A percentile compares a stretch with the other conserved stretches of the same genome.
phyloP scores from a whole-genome alignment of 2,797 vertebrate species.

The Clarias platycephalus region DNA sequence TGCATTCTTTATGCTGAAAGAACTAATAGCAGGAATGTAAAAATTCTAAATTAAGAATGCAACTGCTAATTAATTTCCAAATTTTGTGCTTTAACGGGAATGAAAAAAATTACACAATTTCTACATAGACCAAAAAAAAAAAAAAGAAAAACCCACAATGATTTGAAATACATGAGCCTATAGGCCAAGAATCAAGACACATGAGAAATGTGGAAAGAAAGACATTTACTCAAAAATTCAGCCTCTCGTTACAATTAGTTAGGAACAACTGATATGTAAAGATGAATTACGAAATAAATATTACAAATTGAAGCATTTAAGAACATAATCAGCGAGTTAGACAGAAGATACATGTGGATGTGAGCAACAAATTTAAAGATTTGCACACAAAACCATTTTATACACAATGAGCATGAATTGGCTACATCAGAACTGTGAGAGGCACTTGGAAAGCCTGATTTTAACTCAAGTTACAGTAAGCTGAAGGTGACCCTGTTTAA shows the following conservation, averaged over 20 bases:
- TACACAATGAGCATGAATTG: conserved; percentile 46
- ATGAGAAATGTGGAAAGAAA: background rate
- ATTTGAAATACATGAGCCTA: background rate
- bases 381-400: conserved; percentile 17
- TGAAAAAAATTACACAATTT: conserved; percentile 1
- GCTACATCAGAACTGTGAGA: conserved; percentile 66
- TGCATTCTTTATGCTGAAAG: conserved; percentile 34
- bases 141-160: background rate
- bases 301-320: conserved; percentile 53
- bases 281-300: conserved; percentile 1
- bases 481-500: conserved; percentile 22
- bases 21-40: conserved; percentile 39
- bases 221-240: background rate
- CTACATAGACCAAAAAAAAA: conserved; percentile 1
- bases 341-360: conserved; percentile 15
- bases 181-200: background rate
- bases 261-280: background rate
- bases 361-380: background rate
- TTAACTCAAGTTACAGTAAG: conserved; percentile 16
- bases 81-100: background rate
- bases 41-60: conserved; percentile 50
- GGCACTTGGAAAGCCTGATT: conserved; percentile 80
- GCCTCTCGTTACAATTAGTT: background rate
- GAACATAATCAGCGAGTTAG: background rate
- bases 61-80: conserved; percentile 58